Conservation (phyloP, 2,888 invertebrate species). For the Masnerella sp. region DNA sequence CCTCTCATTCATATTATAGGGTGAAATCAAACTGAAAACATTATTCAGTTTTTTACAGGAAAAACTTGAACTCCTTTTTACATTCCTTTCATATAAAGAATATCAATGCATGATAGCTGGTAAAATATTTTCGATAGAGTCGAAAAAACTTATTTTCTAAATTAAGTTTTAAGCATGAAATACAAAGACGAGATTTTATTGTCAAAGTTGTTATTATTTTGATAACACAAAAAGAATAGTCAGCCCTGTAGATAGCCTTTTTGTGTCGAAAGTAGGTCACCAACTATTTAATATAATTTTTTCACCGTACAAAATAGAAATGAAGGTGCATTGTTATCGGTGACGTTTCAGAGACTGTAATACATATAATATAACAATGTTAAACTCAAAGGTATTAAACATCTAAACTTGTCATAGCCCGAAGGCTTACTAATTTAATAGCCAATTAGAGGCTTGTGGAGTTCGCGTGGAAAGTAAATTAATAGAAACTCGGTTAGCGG, state of each 20-base stretch:
- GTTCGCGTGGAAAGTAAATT: slow-evolving; percentile 26
- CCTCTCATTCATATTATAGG: slow-evolving; percentile 6
- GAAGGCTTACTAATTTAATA: slow-evolving; percentile 25
- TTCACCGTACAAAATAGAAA: neutral
- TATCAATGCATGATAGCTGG: neutral
- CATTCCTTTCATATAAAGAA: neutral
- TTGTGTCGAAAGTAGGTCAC: too few relatives aligned
- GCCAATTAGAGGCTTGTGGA: slow-evolving; percentile 20
- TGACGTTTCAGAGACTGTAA: neutral
- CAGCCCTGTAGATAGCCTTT: too few relatives aligned
- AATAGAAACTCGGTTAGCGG: slow-evolving; percentile 24
- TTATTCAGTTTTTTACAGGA: neutral
- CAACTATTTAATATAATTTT: neutral
- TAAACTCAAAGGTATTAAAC: neutral
- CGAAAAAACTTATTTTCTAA: too few relatives aligned
- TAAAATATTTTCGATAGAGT: too few relatives aligned
- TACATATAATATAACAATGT: neutral
- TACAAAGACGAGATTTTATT: too few relatives aligned
- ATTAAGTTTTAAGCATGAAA: too few relatives aligned
- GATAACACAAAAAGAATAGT: too few relatives aligned
- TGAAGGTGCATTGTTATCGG: too few relatives aligned
- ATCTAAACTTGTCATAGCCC: neutral
- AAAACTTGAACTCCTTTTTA: neutral
- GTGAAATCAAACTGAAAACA: neutral
- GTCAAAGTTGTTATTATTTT: too few relatives aligned